phyloP scores from a whole-genome alignment of 2,113 vertebrate species.

The Thinocorus orbignyianus region DNA sequence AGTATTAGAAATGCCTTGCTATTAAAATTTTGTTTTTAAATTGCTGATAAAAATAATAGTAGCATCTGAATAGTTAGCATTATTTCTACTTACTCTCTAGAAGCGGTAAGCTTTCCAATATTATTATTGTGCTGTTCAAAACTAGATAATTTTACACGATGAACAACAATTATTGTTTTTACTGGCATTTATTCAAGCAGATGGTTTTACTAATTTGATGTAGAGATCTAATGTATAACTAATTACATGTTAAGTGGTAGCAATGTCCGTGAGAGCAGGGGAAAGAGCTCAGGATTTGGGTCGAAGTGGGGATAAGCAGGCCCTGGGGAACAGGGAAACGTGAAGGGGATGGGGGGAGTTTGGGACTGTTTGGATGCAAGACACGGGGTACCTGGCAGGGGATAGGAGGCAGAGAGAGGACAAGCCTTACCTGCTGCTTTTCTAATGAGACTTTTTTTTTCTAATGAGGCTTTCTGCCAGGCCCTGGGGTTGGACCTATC shows the following conservation, averaged over 20 bases:
- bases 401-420: neutral
- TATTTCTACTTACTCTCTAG: neutral
- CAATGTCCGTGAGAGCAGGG: neutral
- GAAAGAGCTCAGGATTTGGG: neutral
- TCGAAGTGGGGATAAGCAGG: neutral
- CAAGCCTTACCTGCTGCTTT: neutral
- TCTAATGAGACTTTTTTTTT: neutral
- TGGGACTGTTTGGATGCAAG: neutral
- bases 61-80: neutral
- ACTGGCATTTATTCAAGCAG: neutral
- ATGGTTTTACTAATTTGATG: neutral
- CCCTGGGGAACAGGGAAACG: neutral
- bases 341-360: neutral
- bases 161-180: neutral
- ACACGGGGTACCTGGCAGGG: neutral
- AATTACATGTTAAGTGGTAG: neutral
- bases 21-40: neutral
- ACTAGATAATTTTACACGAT: neutral
- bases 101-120: neutral
- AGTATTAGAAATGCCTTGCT: neutral
- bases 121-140: neutral
- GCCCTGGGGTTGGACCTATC: neutral
- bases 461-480: neutral
- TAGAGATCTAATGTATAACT: neutral
- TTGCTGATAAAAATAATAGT: neutral